Percentiles rank a stretch among this genome's conserved stretches.
These are phyloP conservation scores for Teleogryllus occipitalis DNA, from an alignment of 1,140 invertebrate species.

Conservation along the genomic window DNA sequence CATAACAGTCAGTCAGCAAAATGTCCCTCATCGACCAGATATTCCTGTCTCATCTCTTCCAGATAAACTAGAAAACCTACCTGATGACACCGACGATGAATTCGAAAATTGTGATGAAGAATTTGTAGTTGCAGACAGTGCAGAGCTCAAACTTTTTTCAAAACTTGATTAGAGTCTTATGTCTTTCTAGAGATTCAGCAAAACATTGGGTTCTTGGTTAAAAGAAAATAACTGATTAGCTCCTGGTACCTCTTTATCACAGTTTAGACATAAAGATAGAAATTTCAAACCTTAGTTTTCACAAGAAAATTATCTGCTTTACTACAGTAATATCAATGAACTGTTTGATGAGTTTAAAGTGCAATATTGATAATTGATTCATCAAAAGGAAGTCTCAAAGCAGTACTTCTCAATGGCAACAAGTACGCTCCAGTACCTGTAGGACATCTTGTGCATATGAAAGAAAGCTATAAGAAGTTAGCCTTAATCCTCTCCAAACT, in stretches of 20 bases:
- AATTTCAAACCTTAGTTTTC: background rate
- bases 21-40: no score
- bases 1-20: no score
- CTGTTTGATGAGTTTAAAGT: no score
- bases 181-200: background rate
- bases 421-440: slow-evolving; percentile 29
- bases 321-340: slow-evolving; percentile 8
- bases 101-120: no score
- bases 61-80: no score
- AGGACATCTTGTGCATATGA: slow-evolving; percentile 23
- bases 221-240: background rate
- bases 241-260: background rate
- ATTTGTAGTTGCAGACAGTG: no score
- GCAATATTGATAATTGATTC: slow-evolving; percentile 25
- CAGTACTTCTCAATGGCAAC: slow-evolving; percentile 30
- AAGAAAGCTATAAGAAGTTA: slow-evolving; percentile 31
- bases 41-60: no score
- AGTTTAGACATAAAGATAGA: background rate
- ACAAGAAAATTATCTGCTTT: background rate
- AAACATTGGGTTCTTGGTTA: background rate
- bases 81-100: no score
- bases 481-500: slow-evolving; percentile 22
- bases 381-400: slow-evolving; percentile 22
- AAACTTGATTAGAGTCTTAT: no score
- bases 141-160: no score